Evolutionary conservation across 2,888 invertebrate species (phyloP).

Genomic region (Heliconius hortense): DNA sequence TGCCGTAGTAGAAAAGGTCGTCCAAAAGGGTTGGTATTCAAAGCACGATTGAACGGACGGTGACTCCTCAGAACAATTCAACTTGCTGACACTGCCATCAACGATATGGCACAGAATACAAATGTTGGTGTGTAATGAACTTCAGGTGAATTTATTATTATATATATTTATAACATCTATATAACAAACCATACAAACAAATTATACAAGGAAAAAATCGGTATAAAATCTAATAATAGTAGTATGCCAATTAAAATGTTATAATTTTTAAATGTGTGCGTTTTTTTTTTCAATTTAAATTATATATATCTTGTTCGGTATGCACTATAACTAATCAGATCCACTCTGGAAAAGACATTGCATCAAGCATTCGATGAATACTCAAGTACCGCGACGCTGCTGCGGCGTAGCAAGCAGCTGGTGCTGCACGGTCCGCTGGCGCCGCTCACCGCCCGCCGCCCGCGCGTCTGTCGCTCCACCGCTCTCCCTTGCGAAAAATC

Average conservation of each 20-base stretch:
- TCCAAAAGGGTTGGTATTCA: conserved; percentile 58
- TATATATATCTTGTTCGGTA: background rate
- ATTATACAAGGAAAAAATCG: background rate
- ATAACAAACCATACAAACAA: too few species aligned
- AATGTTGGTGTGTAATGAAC: conserved; percentile 55
- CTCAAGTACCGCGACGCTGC: conserved; percentile 61
- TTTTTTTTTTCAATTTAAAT: background rate
- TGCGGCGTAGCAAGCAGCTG: conserved; percentile 66
- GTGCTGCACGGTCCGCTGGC: conserved; percentile 77
- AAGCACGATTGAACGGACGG: conserved; percentile 70
- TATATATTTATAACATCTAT: background rate
- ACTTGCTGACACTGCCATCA: conserved; percentile 63
- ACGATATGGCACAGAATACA: conserved; percentile 67
- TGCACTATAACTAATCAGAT: conserved; percentile 42
- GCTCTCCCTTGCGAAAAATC: conserved; percentile 80
- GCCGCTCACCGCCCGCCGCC: conserved; percentile 58
- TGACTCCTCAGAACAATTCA: conserved; percentile 75
- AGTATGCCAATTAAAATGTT: background rate
- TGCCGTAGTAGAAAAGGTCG: conserved; percentile 26
- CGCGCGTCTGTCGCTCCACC: conserved; percentile 58
- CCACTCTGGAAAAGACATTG: conserved; percentile 41
- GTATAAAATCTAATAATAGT: too few species aligned
- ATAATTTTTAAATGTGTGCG: background rate
- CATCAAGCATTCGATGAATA: conserved; percentile 46
- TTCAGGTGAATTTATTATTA: background rate